Evolutionary conservation across 2,888 invertebrate species (phyloP).

Genomic region (Cantharis nigra): DNA sequence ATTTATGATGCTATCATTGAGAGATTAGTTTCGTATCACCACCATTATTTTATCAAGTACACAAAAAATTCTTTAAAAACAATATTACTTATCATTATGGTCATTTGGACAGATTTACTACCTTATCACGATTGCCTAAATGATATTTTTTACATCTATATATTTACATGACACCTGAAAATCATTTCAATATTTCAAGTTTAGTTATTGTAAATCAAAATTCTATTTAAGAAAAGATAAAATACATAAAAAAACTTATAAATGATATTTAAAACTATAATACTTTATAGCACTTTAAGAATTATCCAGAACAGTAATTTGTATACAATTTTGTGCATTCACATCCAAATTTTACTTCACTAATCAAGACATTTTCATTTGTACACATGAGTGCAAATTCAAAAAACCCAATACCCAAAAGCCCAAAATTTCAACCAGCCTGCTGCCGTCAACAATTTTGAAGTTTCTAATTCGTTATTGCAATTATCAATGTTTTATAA

Average conservation of each 20-base stretch:
- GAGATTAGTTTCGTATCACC: background rate
- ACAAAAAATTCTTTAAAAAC: background rate
- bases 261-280: background rate
- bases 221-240: background rate
- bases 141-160: background rate
- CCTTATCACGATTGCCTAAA: background rate
- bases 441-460: too few species aligned
- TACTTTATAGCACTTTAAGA: background rate
- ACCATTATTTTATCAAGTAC: background rate
- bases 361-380: background rate
- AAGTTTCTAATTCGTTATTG: too few species aligned
- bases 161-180: background rate
- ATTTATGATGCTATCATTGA: background rate
- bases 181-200: background rate
- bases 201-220: background rate
- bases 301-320: background rate
- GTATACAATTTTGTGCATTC: background rate
- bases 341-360: background rate
- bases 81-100: background rate
- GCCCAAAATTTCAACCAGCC: too few species aligned
- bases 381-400: too few species aligned
- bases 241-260: background rate
- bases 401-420: too few species aligned
- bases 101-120: background rate
- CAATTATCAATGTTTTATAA: too few species aligned